Base-by-base conservation (phyloP, 1,140 invertebrate genomes). In the Panulirus ornatus region DNA sequence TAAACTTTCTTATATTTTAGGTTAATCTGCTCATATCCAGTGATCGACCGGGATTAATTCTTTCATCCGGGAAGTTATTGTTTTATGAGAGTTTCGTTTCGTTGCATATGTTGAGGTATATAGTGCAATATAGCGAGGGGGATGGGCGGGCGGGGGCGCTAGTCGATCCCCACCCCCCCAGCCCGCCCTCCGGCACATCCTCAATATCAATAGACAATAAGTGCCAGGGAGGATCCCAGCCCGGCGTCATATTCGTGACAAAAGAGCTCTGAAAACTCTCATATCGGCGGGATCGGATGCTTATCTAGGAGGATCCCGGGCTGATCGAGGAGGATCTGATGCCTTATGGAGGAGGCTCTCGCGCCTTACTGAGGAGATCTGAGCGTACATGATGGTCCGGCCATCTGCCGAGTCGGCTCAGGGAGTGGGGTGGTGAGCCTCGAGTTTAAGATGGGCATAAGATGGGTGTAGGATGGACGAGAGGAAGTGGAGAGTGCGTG, bases 241-340 rank as follows among this genome's bases (percentile, higher is more conserved):
- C 1, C 11, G 22, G 58, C 58, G 27, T 30, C n/a, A 30, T 66
- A 66, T 66, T 30, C 58, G 2, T 27, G 0, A 66, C 58, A 66
- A 66, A 66, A 66, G 58, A 66, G n/a, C 58, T 66, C 58, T 66
- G 5, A 66, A 66, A 66, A 66, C 58, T 30, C 30, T 66, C 58
- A 66, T 66, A 66, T 66, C 2, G 58, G 58, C 58, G 58, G 58
- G 27, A 58, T 22, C 11, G 0, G 1, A 8, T 30, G 5, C 11
- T 66, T 27, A 66, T 66, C 3, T 66, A 66, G 27, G n/a, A 66
- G 58, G n/a, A 9, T 30, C 27, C n/a, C 1, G 8, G 27, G 2
- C 58, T 30, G 22, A 6, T 66, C 58, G 3, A 30, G 27, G 58
- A 30, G 27, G 58, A 30, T 66, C n/a, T 30, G 58, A 66, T 66